phyloP scores from a whole-genome alignment of 1,140 invertebrate genomes.

The Drosophila repleta region DNA sequence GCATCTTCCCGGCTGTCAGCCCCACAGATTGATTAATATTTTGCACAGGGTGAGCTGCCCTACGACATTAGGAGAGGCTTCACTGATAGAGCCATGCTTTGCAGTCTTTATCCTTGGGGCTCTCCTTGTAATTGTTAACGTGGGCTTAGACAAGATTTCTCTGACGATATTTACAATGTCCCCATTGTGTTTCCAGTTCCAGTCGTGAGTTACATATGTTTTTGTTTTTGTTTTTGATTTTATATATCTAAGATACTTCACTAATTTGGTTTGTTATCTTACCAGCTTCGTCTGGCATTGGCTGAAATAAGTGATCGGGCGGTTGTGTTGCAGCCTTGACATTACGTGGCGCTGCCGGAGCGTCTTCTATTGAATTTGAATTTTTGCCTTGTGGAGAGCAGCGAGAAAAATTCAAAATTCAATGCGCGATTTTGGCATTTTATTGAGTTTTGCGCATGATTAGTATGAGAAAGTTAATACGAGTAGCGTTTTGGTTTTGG shows the following conservation, averaged over 20 bases:
- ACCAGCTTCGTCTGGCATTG: conserved; percentile 87
- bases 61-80: conserved; percentile 19
- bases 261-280: conserved; percentile 77
- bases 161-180: not conserved
- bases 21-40: no score
- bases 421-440: conserved; percentile 62
- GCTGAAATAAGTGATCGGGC: conserved; percentile 86
- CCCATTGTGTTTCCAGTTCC: not conserved
- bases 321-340: conserved; percentile 85
- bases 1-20: no score
- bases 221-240: conserved; percentile 5
- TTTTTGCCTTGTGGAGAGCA: conserved; percentile 67
- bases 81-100: not conserved
- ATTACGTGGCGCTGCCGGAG: conserved; percentile 84
- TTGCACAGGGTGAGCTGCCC: not conserved
- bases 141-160: not conserved
- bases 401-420: conserved; percentile 61
- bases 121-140: not conserved
- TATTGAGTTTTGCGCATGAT: conserved; percentile 53
- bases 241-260: conserved; percentile 49
- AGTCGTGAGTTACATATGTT: not conserved
- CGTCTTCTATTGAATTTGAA: conserved; percentile 83
- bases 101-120: not conserved
- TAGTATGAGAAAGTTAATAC: conserved; percentile 77
- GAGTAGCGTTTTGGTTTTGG: conserved; percentile 59